Base-by-base conservation (phyloP, 2,113 vertebrate species). In the Toxostoma redivivum region DNA sequence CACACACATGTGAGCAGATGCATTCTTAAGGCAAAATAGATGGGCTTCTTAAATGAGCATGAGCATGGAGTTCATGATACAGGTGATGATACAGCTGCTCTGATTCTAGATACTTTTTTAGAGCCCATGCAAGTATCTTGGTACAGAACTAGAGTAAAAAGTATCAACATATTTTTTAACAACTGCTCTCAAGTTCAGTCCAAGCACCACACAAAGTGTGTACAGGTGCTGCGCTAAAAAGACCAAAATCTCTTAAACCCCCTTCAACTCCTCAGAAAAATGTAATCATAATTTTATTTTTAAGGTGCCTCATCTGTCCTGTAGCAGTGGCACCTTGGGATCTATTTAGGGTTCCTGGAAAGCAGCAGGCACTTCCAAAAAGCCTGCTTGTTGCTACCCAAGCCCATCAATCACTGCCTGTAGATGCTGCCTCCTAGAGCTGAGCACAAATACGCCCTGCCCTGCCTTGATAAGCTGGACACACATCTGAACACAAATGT, bases 371-470 rank as follows among this genome's bases (percentile, higher is more conserved):
- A 58, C 33, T 66, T 83, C 35, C 48, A 24, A 70, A 57, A 54
- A 33, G 8, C 15, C 57, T 54, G 25, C 19, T 40, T 57, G 15
- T n/a, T 81, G 45, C 72, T 81, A 37, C 47, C 28, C 38, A 58
- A 51, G 8, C 6, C 35, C n/a, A 73, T 72, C 50, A 69, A 27
- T 61, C 88, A 54, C 40, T 64, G 58, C 20, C 48, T 67, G 19
- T 38, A 64, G 65, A 42, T 71, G 35, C 47, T 89, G n/a, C 48
- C 27, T 72, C 9, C 24, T 40, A 65, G 16, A 90, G 37, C 25
- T 24, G 57, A 76, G 28, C 31, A 48, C 14, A 40, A 81, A 76
- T 13, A 19, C 4, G 0, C 4, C 27, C 16, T 0, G 0, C 4
- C 27, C 16, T 0, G 0, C 10, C 11, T 27, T 77, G 48, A 57